Conservation (phyloP, 2,888 invertebrate genomes). For the Cheiracanthium punctorium region DNA sequence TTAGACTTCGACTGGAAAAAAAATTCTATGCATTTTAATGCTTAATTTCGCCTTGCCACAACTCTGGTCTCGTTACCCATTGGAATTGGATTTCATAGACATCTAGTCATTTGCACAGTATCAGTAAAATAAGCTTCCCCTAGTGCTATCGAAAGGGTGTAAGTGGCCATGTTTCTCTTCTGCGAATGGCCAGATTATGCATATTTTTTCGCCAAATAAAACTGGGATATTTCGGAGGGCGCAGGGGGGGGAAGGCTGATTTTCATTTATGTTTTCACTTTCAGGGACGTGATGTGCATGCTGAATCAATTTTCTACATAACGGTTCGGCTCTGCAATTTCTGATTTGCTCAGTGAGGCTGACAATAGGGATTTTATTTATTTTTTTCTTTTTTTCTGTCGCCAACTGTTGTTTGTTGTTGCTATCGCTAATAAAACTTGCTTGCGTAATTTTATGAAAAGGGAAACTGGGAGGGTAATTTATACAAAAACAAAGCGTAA, state of each 20-base stretch:
- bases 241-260: background rate
- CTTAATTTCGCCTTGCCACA: slow-evolving; percentile 27
- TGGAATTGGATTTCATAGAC: slow-evolving; percentile 33
- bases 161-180: slow-evolving; percentile 1
- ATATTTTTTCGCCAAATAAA: slow-evolving; percentile 44
- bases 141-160: slow-evolving; percentile 12
- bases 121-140: slow-evolving; percentile 29
- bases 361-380: background rate
- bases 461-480: background rate
- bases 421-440: background rate
- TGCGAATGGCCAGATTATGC: slow-evolving; percentile 38
- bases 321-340: background rate
- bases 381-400: too few species aligned
- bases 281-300: background rate
- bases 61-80: slow-evolving; percentile 15
- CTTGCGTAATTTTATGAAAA: background rate
- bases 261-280: slow-evolving; percentile 43
- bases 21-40: slow-evolving; percentile 69
- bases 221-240: slow-evolving; percentile 28
- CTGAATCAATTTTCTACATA: background rate
- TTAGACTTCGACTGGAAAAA: background rate
- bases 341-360: background rate
- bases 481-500: background rate
- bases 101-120: background rate
- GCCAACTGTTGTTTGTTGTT: background rate